Base-by-base conservation (phyloP, 2,113 vertebrate genomes). In the Apteryx mantelli region DNA sequence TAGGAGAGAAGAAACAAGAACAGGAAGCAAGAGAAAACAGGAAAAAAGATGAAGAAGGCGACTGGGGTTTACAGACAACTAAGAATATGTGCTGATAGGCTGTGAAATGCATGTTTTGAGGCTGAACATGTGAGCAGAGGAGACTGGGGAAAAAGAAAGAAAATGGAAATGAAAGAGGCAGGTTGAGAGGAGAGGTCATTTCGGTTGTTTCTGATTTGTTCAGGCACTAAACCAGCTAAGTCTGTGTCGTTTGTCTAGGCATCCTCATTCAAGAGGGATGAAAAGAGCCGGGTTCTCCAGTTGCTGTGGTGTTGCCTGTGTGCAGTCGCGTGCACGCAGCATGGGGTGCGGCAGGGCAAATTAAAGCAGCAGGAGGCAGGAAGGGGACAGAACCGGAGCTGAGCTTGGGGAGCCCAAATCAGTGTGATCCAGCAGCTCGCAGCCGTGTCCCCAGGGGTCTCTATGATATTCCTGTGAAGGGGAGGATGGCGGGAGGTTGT, bases 401-500 rank as follows among this genome's bases (percentile, higher is more conserved):
- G 26, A 86, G 66, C 69, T 96, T 63, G 55, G 73, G 90, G 77
- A 87, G 28, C 58, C 93, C 88, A 63, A 32, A 95, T 94, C 82
- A 30, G 30, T 81, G 82, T 82, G 78, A 96, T 97, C 89, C 95
- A 95, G 91, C 91, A 96, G 93, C 97, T 96, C 2, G 13, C 69
- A 95, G 89, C 63, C 10, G 24, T 93, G 95, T 98, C 96, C 95
- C 94, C 81, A 91, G 96, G 97, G 97, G 95, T 89, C 88, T 52
- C 42, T 91, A 94, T 98, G 97, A 95, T 97, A 97, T 97, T 97
- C 94, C 89, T 93, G 93, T 7, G 42, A 91, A 95, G 63, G 2
- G 96, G 96, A 97, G 88, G 94, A 82, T 64, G 66, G 86, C 11
- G n/a, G 96, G 56, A 96, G 91, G 98, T 98, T 98, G 90, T 97